Evolutionary conservation across 2,888 invertebrate genomes (phyloP), one percentile per base, ranked within the genome.

Genomic region (Lasioglossum lativentre): DNA sequence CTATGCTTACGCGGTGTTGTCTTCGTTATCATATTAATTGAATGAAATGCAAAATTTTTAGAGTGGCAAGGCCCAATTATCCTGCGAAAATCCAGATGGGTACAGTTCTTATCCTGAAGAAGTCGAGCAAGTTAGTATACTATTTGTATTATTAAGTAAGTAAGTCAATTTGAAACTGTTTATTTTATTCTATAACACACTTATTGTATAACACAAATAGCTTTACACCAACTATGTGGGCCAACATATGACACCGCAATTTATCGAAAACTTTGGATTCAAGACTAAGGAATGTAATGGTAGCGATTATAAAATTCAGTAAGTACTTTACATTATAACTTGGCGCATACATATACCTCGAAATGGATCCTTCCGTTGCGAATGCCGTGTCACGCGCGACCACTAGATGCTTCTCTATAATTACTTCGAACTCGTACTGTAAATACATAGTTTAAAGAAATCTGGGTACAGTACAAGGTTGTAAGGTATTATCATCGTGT

Each of bases 221-320:
- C 87, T 86, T 81, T 93, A 93, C 79, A 84, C 90, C 30, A 96
- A 96, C 92, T 97, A 96, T 94, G 96, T 97, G 95, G 96, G 96
- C 92, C 96, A 97, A 94, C 96, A 96, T 94, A 95, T 97, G 95
- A 96, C 96, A 42, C 96, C 96, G 85, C 96, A 96, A 89, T 96
- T 96, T 93, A 96, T 96, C 88, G 96, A 96, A 90, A 96, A 96
- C 88, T 97, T 96, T 93, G 96, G 96, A 78, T 96, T 96, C 93
- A 96, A 96, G 90, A 96, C 97, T 92, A 96, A 96, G 87, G 96
- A 97, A 86, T 97, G 96, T 91, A 96, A 96, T 87, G 96, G 96
- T 90, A 96, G 96, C 16, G 96, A 97, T 88, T 96, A 96, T 89
- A 95, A 95, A 70, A 93, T 96, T 88, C 95, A 95, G 96, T 96